These are phyloP conservation scores for Philhelius pedissequus DNA, from an alignment of 2,888 invertebrate genomes.

Conservation along the genomic window DNA sequence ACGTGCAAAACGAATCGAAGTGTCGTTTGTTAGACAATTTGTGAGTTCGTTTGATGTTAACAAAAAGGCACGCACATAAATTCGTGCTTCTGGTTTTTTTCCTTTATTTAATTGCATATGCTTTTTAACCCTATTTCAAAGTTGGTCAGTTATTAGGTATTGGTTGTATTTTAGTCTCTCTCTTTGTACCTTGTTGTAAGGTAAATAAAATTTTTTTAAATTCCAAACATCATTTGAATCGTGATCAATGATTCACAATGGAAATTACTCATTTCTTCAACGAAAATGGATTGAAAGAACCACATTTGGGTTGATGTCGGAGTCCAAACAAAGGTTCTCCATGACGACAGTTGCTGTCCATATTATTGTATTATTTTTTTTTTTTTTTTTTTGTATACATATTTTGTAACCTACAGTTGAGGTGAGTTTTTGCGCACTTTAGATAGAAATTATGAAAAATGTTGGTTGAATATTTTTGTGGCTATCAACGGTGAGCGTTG, in stretches of 20 bases:
- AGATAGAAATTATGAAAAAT: not conserved
- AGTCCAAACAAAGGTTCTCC: conserved; percentile 58
- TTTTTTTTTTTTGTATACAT: not conserved
- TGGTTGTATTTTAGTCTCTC: conserved; percentile 13
- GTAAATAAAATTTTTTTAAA: conserved; percentile 34
- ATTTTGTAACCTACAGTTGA: not conserved
- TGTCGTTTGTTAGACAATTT: conserved; percentile 16
- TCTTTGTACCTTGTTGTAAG: too few species aligned
- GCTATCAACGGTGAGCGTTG: not conserved
- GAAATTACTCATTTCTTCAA: conserved; percentile 55
- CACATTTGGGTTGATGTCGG: conserved; percentile 55
- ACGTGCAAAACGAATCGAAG: conserved; percentile 1
- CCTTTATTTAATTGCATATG: conserved; percentile 2
- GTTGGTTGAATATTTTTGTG: not conserved
- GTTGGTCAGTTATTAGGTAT: conserved; percentile 13
- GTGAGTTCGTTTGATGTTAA: conserved; percentile 34
- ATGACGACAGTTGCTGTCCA: conserved; percentile 42
- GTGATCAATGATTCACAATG: conserved; percentile 56
- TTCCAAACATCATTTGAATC: conserved; percentile 41
- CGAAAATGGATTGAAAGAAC: conserved; percentile 29
- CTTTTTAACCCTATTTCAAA: conserved; percentile 17
- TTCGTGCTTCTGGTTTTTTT: not conserved
- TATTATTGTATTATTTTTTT: conserved; percentile 6
- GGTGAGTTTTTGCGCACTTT: not conserved
- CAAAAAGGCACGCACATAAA: conserved; percentile 54